phyloP scores from a whole-genome alignment of 2,113 vertebrate species.

The Stictonetta naevosa region DNA sequence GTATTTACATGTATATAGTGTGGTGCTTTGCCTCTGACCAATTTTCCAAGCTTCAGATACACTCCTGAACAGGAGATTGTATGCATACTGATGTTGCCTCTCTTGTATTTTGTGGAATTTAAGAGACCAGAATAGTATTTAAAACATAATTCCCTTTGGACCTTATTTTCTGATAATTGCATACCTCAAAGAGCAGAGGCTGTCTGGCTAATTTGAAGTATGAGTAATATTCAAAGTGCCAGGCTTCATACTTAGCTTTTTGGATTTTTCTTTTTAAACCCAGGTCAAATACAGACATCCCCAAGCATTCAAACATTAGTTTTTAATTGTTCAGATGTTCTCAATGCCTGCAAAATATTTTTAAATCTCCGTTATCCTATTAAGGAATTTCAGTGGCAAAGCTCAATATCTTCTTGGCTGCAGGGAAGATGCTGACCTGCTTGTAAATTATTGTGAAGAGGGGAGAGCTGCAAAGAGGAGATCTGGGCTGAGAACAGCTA shows the following conservation, averaged over 20 bases:
- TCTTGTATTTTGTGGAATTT: neutral
- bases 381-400: neutral
- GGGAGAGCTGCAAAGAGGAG: neutral
- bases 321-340: constrained; percentile 1
- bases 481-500: neutral
- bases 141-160: neutral
- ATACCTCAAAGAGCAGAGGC: neutral
- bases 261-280: neutral
- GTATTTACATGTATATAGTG: rapidly evolving
- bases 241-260: neutral
- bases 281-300: neutral
- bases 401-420: neutral
- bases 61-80: neutral
- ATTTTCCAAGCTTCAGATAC: neutral
- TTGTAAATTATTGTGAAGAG: neutral
- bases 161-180: neutral
- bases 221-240: neutral
- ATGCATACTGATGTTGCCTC: neutral
- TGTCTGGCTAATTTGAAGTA: neutral
- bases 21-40: neutral
- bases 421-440: neutral
- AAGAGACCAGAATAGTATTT: neutral
- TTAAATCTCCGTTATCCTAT: neutral
- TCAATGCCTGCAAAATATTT: neutral
- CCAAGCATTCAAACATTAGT: neutral